Evolutionary conservation across 2,888 invertebrate genomes (phyloP).

Genomic region (Periphyllus acericola): DNA sequence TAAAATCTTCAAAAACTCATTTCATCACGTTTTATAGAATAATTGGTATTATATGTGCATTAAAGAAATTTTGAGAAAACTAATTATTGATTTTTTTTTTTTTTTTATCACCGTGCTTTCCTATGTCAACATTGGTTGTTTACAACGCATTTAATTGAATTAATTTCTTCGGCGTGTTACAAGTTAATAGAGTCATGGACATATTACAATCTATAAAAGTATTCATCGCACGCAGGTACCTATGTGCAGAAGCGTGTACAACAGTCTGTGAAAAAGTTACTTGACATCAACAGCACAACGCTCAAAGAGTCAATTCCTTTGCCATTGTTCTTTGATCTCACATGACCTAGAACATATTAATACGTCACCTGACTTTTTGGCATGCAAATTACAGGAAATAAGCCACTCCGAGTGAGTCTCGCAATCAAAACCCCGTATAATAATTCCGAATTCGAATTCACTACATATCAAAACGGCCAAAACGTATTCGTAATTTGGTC

Average conservation of each 20-base stretch:
- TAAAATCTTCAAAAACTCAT: background rate
- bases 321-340: background rate
- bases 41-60: background rate
- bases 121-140: background rate
- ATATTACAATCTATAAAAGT: no score
- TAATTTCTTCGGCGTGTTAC: no score
- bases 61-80: background rate
- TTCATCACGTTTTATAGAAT: background rate
- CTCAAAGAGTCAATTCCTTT: background rate
- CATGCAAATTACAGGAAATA: constrained; percentile 4
- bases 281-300: background rate
- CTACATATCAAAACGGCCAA: constrained; percentile 2
- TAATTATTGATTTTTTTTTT: background rate
- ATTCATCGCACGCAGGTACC: no score
- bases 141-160: background rate
- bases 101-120: background rate
- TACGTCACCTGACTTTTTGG: background rate
- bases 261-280: background rate
- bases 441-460: background rate
- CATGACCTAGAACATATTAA: background rate
- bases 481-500: background rate
- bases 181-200: no score
- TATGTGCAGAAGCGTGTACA: no score
- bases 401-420: background rate
- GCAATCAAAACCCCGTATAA: constrained; percentile 16